Base-by-base conservation (phyloP, 1,140 invertebrate species). In the Drosophila nikananu region DNA sequence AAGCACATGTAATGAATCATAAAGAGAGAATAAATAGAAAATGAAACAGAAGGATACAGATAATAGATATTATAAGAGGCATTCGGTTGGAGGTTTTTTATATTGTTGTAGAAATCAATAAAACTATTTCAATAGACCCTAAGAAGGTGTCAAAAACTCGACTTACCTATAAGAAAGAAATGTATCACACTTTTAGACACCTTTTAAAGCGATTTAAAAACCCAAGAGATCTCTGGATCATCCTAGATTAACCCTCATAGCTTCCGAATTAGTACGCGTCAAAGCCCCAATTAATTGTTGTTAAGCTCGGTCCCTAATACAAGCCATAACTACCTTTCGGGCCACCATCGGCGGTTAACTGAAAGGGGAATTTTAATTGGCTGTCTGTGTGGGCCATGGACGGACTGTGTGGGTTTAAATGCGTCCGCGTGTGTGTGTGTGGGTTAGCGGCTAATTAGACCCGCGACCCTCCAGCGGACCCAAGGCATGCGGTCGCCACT, bases 311-410 rank as follows among this genome's bases (percentile, higher is more conserved):
- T 9, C 23, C 27, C 30, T 49, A 51, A 71, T 73, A 42, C 44
- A 61, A 44, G 66, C 57, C 52, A 37, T 35, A 51, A 73, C 21
- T 17, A 58, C 48, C 60, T 46, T 64, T 64, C 23, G 32, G 51
- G 23, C 55, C 65, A 52, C 42, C 41, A 46, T 23, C 37, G 17
- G 23, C 13, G 55, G 21, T 37, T 54, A 39, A 25, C 68, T 52
- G 35, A 39, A 75, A 60, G 41, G 48, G 27, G 41, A 32, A 62
- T 75, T 75, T 73, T 54, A 75, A 75, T 75, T 75, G 68, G 19
- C 27, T 30, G 70, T 54, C 68, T 39, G 46, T 30, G 49, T 17
- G 19, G 25, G 21, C 5, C 44, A 6, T 23, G 23, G 35, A 39
- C 44, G 48, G 48, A 17, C 48, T n/a, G 32, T n/a, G 32, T 39